Conservation (phyloP, 2,113 vertebrate genomes). For the Cephalopholis sonnerati region DNA sequence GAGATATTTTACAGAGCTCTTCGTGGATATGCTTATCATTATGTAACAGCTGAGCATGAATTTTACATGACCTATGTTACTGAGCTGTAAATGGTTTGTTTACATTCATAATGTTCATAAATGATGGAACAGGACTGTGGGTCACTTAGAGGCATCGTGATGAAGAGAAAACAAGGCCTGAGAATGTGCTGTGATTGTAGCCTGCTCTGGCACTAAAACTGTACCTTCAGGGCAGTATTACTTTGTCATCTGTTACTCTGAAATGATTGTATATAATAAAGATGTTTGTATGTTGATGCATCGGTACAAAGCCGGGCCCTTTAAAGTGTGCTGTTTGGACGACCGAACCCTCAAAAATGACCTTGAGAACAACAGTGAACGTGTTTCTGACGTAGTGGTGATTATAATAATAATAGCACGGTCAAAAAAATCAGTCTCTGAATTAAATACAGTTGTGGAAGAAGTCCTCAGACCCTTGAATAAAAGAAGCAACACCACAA, state of each 20-base stretch:
- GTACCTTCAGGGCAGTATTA: slow-evolving; percentile 2
- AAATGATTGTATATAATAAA: slow-evolving; percentile 1
- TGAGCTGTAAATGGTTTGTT: slow-evolving; percentile 60
- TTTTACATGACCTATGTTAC: slow-evolving; percentile 53
- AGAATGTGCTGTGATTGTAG: not conserved
- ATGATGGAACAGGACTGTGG: slow-evolving; percentile 41
- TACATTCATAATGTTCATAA: slow-evolving; percentile 55
- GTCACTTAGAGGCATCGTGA: slow-evolving; percentile 23
- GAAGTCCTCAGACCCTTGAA: not conserved
- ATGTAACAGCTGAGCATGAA: slow-evolving; percentile 60
- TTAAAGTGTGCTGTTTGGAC: not conserved
- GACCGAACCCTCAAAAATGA: not conserved
- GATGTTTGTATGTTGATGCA: not conserved
- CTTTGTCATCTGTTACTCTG: slow-evolving; percentile 1
- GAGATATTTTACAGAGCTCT: slow-evolving; percentile 37
- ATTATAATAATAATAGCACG: not conserved
- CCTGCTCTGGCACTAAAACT: not conserved
- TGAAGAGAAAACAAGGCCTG: not conserved
- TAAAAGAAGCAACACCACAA: not conserved
- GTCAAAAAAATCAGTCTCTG: not conserved
- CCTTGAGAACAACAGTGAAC: not conserved
- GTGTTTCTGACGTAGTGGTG: not conserved
- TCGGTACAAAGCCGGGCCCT: not conserved
- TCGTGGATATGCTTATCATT: slow-evolving; percentile 34
- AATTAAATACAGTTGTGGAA: not conserved